Evolutionary conservation across 1,140 invertebrate genomes (phyloP).

Genomic region (Neoseiulus cucumeris): DNA sequence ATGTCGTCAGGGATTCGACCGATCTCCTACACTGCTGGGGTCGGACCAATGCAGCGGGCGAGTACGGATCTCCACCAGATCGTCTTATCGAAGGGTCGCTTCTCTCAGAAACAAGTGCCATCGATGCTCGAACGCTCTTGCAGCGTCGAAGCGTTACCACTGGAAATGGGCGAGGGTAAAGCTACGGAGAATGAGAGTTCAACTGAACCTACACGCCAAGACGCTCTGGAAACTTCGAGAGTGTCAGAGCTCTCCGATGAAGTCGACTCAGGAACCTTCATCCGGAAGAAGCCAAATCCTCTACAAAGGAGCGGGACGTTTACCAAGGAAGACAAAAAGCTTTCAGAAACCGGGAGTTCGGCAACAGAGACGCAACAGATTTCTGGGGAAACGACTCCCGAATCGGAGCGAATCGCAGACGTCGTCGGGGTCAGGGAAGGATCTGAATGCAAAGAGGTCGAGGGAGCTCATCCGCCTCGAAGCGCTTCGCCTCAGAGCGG

Average conservation of each 20-base stretch:
- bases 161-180: neutral
- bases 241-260: neutral
- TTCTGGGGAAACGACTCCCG: too few relatives aligned
- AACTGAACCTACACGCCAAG: neutral
- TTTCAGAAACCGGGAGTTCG: too few relatives aligned
- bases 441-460: too few relatives aligned
- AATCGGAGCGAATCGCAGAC: too few relatives aligned
- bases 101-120: neutral
- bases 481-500: too few relatives aligned
- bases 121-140: neutral
- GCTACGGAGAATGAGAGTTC: neutral
- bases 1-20: neutral
- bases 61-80: neutral
- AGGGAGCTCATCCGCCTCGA: too few relatives aligned
- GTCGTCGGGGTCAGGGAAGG: too few relatives aligned
- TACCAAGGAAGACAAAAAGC: neutral
- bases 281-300: constrained; percentile 1
- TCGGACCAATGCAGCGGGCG: neutral
- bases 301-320: neutral
- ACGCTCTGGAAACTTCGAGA: neutral
- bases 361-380: too few relatives aligned
- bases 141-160: neutral
- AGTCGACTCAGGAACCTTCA: constrained; percentile 10
- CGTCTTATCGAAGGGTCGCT: too few relatives aligned
- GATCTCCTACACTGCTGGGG: neutral